Conservation (phyloP, 2,797 vertebrate species). For the Glossophaga mutica region DNA sequence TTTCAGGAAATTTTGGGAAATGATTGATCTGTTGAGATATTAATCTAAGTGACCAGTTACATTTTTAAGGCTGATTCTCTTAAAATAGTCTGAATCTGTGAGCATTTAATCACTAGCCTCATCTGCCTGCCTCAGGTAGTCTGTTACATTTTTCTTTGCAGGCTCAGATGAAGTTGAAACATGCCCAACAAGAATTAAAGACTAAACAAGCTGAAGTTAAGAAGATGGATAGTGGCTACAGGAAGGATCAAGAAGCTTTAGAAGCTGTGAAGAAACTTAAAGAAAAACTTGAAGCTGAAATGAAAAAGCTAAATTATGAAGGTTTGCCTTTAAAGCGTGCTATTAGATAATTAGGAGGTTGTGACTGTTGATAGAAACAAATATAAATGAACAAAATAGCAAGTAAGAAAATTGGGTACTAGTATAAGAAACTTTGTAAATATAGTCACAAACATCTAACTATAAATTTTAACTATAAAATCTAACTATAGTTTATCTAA, state of each 20-base stretch:
- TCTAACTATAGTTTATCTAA: no score
- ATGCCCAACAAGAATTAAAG: constrained; percentile 91
- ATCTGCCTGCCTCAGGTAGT: background rate
- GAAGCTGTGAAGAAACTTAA: constrained; percentile 84
- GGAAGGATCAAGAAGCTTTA: constrained; percentile 88
- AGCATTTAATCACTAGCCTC: background rate
- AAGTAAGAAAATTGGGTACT: background rate
- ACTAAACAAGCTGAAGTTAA: constrained; percentile 92
- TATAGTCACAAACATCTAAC: constrained; percentile 3
- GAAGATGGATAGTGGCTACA: constrained; percentile 92
- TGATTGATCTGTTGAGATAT: background rate
- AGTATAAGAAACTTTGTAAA: background rate
- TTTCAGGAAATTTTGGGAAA: constrained; percentile 2
- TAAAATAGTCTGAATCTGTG: background rate
- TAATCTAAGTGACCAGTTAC: background rate
- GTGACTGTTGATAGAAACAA: background rate
- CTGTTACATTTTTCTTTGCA: constrained; percentile 70
- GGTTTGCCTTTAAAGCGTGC: constrained; percentile 80
- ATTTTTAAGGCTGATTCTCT: constrained; percentile 11
- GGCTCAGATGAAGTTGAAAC: constrained; percentile 95
- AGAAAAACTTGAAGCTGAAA: constrained; percentile 87
- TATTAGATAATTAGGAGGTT: background rate
- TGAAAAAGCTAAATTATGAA: constrained; percentile 91
- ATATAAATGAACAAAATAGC: background rate
- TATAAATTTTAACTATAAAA: no score